Base-by-base conservation (phyloP, 2,888 invertebrate species). In the Melipona beecheii region DNA sequence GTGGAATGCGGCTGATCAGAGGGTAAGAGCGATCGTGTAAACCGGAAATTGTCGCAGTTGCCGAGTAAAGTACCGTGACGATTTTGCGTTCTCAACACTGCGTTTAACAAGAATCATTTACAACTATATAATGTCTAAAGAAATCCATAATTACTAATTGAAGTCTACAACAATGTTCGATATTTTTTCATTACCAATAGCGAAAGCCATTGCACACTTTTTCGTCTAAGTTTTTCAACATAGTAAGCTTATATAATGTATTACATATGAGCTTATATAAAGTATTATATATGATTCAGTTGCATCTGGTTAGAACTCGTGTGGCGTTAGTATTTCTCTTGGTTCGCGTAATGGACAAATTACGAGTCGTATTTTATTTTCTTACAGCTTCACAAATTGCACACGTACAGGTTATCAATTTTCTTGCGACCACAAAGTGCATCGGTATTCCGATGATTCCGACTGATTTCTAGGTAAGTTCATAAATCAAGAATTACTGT, bases 11-110 rank as follows among this genome's bases (percentile, higher is more conserved):
- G 79, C 86, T 86, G 86, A 83, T 80, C 83, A 86, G 74, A 86
- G 79, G 83, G 82, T 86, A 86, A 86, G 79, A 86, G 69, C 83
- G 86, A 86, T 83, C 83, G 86, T 77, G 83, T 86, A 86, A 86
- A 86, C 86, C 86, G 86, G 86, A 86, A 86, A 86, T 80, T 83
- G 86, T 86, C 82, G 76, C 79, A 73, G 75, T 86, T 74, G 58
- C 21, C 54, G 74, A 62, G 68, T 75, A 86, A 79, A 86, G 75
- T 81, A 81, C 86, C 86, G 73, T 78, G 86, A 86, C 86, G 62
- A 86, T 86, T 76, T 64, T 50, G 82, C 56, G 71, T 75, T 81
- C 74, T 68, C 60, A 62, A 76, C 85, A 65, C 66, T 75, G 50
- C 70, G 58, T 54, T 36, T 56, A 58, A 76, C 65, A 73, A 62